Evolutionary conservation across 2,113 vertebrate species (phyloP), one percentile per base, ranked within the genome.

Genomic region (Trinectes maculatus): DNA sequence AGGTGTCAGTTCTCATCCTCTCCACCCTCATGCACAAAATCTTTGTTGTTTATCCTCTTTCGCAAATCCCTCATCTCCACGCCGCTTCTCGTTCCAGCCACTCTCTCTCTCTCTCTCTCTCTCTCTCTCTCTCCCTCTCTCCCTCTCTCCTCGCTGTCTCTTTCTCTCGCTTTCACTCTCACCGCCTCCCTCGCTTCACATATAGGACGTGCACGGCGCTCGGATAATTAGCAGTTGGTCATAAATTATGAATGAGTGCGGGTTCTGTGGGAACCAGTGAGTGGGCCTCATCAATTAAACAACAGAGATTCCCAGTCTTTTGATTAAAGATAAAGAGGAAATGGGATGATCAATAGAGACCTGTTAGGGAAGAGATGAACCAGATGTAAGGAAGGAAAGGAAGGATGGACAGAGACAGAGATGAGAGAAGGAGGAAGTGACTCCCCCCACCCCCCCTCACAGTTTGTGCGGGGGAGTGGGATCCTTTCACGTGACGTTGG

Each of bases 311-410:
- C 61, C 81, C 67, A 72, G 78, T 74, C 91, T 91, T 91, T 92
- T 92, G 91, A 92, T 91, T 89, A 92, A 90, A 91, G 88, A 89
- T 91, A 87, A 90, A 89, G 88, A 88, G 81, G 87, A 90, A 91
- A 87, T 85, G 53, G 55, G 74, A 80, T 71, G 86, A 90, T 92
- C 86, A 91, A 89, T 90, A 85, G 80, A 76, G 88, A 87, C 69
- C 85, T 74, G 70, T 86, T 87, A 85, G 71, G 86, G 76, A 71
- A 53, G 54, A 59, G 57, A 82, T 8, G 70, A 82, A 70, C 71
- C 44, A 59, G 79, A 69, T 61, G 65, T 42, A 51, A 47, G 10
- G 36, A 77, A 39, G 61, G 58, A 40, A 77, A 39, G 61, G 58
- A 40, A 4, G 21, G 61, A 70, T 18, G 9, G 61, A 69, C 34